These are phyloP conservation scores for Homalodisca vitripennis DNA, from an alignment of 1,140 invertebrate genomes.

Conservation along the genomic window DNA sequence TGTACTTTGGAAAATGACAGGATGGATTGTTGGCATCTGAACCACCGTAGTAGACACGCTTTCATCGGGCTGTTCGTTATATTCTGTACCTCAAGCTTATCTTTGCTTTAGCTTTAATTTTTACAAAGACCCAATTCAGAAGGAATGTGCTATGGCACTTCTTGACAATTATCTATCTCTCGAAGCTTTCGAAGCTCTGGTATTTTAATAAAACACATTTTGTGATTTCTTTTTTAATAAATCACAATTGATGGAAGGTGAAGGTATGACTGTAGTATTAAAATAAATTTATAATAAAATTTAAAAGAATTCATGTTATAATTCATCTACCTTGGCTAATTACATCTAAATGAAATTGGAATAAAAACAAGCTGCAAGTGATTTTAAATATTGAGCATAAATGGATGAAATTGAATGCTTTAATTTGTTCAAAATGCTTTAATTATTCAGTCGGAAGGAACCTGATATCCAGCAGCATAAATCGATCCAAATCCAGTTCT, in stretches of 20 bases:
- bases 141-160: not conserved
- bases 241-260: constrained; percentile 32
- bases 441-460: no score
- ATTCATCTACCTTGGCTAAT: not conserved
- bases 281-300: constrained; percentile 33
- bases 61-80: constrained; percentile 15
- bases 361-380: no score
- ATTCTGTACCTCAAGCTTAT: constrained; percentile 1
- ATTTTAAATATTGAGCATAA: no score
- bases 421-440: no score
- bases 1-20: not conserved
- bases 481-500: no score
- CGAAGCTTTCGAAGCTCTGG: constrained; percentile 17
- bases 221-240: constrained; percentile 30
- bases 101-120: constrained; percentile 17
- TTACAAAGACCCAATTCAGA: not conserved
- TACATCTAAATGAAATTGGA: no score
- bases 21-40: no score
- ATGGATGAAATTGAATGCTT: no score
- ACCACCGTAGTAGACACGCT: constrained; percentile 1
- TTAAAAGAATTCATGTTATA: constrained; percentile 14
- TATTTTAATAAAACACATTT: constrained; percentile 31
- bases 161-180: constrained; percentile 20
- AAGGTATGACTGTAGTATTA: constrained; percentile 31
- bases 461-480: no score